These are phyloP conservation scores for Scylla paramamosain DNA, from an alignment of 1,140 invertebrate species.

Conservation along the genomic window DNA sequence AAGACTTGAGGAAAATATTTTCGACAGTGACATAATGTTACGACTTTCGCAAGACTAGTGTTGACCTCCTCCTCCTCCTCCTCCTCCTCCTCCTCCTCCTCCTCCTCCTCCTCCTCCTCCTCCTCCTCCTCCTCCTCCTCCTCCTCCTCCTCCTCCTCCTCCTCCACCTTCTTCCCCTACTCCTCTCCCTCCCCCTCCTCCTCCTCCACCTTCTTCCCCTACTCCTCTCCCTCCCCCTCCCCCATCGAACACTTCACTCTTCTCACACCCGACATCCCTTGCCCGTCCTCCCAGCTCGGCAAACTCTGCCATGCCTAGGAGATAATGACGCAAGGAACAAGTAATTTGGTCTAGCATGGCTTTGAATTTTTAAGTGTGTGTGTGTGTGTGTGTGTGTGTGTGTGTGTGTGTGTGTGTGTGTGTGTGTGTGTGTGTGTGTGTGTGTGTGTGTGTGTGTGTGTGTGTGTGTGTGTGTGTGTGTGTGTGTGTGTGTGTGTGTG, in stretches of 20 bases:
- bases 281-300: neutral
- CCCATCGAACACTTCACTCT: no score
- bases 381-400: slow-evolving; percentile 20
- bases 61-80: neutral
- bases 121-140: no score
- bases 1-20: slow-evolving; percentile 25
- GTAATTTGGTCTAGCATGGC: neutral
- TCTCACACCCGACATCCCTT: neutral
- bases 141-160: no score
- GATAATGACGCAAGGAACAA: neutral
- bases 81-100: neutral
- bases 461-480: neutral
- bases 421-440: slow-evolving; percentile 20
- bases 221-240: no score
- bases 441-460: slow-evolving; percentile 11
- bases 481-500: slow-evolving; percentile 17
- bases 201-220: no score
- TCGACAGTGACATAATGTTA: neutral
- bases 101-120: no score
- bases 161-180: no score
- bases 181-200: no score
- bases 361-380: neutral
- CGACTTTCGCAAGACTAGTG: neutral
- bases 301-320: neutral
- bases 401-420: slow-evolving; percentile 20